phyloP scores from a whole-genome alignment of 1,140 invertebrate species.

The Drosophila yakuba region DNA sequence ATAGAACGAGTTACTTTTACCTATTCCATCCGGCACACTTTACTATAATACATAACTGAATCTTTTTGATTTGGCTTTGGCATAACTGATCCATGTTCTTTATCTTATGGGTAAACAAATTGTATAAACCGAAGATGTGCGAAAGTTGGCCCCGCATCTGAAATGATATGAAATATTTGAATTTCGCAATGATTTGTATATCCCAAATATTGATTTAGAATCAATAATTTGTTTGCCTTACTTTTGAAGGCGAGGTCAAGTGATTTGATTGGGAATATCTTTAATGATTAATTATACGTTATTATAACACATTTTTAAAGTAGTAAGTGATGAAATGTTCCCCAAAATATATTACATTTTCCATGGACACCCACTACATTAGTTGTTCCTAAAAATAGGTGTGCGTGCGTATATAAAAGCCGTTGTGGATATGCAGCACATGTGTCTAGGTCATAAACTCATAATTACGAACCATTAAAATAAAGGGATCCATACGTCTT shows the following conservation, averaged over 20 bases:
- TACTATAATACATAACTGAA: constrained; percentile 30
- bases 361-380: background rate
- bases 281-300: background rate
- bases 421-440: constrained; percentile 15
- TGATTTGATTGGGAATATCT: constrained; percentile 8
- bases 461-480: constrained; percentile 22
- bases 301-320: background rate
- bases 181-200: constrained; percentile 46
- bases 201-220: constrained; percentile 42
- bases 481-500: constrained; percentile 1
- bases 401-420: constrained; percentile 25
- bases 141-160: constrained; percentile 52
- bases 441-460: constrained; percentile 14
- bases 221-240: constrained; percentile 32
- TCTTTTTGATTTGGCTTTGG: constrained; percentile 1
- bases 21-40: constrained; percentile 30
- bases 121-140: constrained; percentile 33
- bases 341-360: background rate
- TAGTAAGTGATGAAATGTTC: background rate
- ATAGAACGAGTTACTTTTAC: background rate
- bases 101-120: constrained; percentile 24
- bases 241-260: constrained; percentile 27
- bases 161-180: constrained; percentile 44
- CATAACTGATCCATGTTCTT: constrained; percentile 6
- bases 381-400: constrained; percentile 27